Percentiles rank a stretch among this genome's conserved stretches.
Conservation (phyloP, 2,888 invertebrate species). For the Mechanitis mazaeus region DNA sequence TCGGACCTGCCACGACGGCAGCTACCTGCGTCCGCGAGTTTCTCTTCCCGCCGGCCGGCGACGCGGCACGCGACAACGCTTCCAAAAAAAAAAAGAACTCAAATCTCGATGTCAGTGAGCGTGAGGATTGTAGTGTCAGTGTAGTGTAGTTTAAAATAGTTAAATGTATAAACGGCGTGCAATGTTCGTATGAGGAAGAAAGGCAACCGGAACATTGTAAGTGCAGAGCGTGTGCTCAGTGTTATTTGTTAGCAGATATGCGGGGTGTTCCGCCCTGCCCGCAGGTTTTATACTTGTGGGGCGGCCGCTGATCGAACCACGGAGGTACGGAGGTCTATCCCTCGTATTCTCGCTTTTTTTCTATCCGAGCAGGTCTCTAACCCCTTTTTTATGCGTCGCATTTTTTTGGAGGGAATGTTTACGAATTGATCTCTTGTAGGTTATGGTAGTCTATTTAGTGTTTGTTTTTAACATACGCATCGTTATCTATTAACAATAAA, state of each 20-base stretch:
- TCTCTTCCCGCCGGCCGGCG: constrained; percentile 81
- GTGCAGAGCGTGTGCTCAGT: constrained; percentile 62
- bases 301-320: constrained; percentile 64
- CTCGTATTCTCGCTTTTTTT: constrained; percentile 67
- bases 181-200: constrained; percentile 78
- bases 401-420: constrained; percentile 70
- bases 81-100: constrained; percentile 60
- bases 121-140: constrained; percentile 67
- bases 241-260: constrained; percentile 66
- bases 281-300: constrained; percentile 60
- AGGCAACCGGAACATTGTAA: constrained; percentile 74
- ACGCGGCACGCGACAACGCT: constrained; percentile 78
- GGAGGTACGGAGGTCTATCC: constrained; percentile 73
- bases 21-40: constrained; percentile 66
- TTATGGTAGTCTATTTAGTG: constrained; percentile 52
- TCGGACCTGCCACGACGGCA: constrained; percentile 77
- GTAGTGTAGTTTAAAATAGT: constrained; percentile 73
- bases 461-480: background rate
- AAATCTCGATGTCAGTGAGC: constrained; percentile 68
- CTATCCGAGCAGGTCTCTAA: constrained; percentile 64
- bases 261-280: constrained; percentile 64
- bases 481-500: constrained; percentile 2
- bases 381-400: constrained; percentile 63
- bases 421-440: constrained; percentile 60
- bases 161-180: constrained; percentile 73